Conservation (phyloP, 2,113 vertebrate genomes). For the Falco punctatus region DNA sequence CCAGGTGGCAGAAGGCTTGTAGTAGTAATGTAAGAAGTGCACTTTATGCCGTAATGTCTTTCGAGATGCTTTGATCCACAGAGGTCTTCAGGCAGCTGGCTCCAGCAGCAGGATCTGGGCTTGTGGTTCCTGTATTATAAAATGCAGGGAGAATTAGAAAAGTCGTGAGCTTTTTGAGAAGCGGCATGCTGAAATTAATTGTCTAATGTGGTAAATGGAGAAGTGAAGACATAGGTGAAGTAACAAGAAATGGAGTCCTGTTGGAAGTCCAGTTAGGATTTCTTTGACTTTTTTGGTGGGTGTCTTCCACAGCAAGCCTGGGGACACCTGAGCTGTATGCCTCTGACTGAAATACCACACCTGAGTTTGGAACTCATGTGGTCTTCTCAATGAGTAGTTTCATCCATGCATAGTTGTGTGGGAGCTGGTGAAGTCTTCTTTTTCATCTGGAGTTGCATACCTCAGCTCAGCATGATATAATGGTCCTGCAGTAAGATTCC, state of each 20-base stretch:
- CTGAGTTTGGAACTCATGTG: not conserved
- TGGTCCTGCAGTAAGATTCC: not conserved
- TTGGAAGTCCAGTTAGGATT: not conserved
- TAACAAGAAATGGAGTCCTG: not conserved
- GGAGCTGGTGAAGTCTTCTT: not conserved
- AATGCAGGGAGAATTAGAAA: not conserved
- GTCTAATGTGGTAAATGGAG: not conserved
- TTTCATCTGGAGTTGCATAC: rapidly evolving
- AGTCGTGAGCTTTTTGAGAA: not conserved
- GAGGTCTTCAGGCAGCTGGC: not conserved
- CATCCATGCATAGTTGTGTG: not conserved
- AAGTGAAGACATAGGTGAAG: not conserved
- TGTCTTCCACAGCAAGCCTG: not conserved
- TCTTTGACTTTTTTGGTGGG: not conserved
- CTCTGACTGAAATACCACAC: not conserved
- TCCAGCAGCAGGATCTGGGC: not conserved
- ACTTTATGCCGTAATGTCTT: not conserved
- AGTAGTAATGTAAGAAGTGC: not conserved
- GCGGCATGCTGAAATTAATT: not conserved
- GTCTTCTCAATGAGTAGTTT: not conserved
- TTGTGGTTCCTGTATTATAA: not conserved
- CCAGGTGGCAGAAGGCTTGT: not conserved
- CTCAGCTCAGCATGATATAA: not conserved
- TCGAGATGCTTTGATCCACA: not conserved
- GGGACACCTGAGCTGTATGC: not conserved